Evolutionary conservation across 2,888 invertebrate genomes (phyloP).

Genomic region (Hypomecis atomaria): DNA sequence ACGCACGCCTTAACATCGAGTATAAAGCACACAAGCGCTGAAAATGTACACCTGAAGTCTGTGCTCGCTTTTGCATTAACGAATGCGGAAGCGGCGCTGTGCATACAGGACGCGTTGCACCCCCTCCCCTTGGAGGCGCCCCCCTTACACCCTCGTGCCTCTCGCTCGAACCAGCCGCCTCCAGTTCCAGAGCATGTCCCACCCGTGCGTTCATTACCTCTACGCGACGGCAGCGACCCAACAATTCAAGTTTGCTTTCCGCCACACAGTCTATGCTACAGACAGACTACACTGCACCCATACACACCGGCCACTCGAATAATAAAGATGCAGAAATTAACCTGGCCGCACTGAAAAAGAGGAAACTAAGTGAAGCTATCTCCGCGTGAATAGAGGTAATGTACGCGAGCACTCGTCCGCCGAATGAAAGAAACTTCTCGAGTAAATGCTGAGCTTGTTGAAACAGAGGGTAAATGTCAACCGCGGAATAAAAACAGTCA

Average conservation of each 20-base stretch:
- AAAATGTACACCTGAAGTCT: constrained; percentile 84
- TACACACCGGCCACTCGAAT: constrained; percentile 81
- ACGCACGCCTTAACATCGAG: constrained; percentile 78
- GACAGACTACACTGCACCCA: constrained; percentile 75
- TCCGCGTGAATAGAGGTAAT: constrained; percentile 81
- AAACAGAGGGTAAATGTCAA: constrained; percentile 83
- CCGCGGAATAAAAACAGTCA: constrained; percentile 84
- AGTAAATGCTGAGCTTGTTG: constrained; percentile 72
- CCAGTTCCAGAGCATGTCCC: constrained; percentile 76
- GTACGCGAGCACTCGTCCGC: constrained; percentile 75
- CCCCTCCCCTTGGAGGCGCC: constrained; percentile 53
- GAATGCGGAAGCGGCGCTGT: constrained; percentile 84
- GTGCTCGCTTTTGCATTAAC: constrained; percentile 84
- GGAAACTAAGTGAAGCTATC: constrained; percentile 85
- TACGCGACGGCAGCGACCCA: constrained; percentile 72
- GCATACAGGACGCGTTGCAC: constrained; percentile 81
- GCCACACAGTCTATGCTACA: constrained; percentile 81
- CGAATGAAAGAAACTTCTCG: constrained; percentile 82
- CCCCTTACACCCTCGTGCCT: constrained; percentile 57
- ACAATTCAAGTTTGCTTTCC: constrained; percentile 85
- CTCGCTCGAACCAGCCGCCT: constrained; percentile 78
- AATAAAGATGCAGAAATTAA: constrained; percentile 84
- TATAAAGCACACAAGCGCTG: constrained; percentile 82
- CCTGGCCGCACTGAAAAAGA: constrained; percentile 78
- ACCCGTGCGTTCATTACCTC: constrained; percentile 84